Evolutionary conservation across 2,888 invertebrate genomes (phyloP).

Genomic region (Drosophila merina): DNA sequence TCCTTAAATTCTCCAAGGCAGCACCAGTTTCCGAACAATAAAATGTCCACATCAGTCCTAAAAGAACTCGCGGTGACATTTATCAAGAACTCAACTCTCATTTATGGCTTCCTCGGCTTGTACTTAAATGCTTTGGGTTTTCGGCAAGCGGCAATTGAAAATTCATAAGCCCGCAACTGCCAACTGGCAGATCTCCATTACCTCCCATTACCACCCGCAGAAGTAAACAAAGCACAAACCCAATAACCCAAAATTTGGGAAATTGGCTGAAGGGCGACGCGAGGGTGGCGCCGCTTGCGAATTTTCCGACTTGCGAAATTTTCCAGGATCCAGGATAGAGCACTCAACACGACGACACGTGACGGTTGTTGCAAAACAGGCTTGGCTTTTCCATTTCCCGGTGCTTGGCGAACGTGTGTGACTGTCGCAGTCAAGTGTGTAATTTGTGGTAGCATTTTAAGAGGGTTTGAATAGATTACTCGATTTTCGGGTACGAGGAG

Average conservation of each 20-base stretch:
- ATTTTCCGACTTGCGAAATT: conserved; percentile 66
- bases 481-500: conserved; percentile 17
- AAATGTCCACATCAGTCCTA: conserved; percentile 54
- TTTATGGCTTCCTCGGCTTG: conserved; percentile 55
- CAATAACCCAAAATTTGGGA: conserved; percentile 71
- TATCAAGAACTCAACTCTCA: conserved; percentile 71
- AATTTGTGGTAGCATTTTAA: conserved; percentile 62
- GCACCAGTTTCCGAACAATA: conserved; percentile 66
- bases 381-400: conserved; percentile 57
- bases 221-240: conserved; percentile 50
- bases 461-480: conserved; percentile 52
- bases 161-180: conserved; percentile 57
- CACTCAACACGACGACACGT: conserved; percentile 69
- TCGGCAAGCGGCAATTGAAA: conserved; percentile 65
- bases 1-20: conserved; percentile 36
- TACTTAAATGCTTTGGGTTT: conserved; percentile 53
- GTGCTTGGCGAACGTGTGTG: conserved; percentile 44
- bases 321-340: conserved; percentile 55
- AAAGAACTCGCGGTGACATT: conserved; percentile 59
- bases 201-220: conserved; percentile 48
- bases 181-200: conserved; percentile 21
- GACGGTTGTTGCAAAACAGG: conserved; percentile 71
- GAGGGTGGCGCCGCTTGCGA: conserved; percentile 44
- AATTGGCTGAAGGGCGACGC: conserved; percentile 50
- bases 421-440: conserved; percentile 71